A percentile compares a stretch with the other conserved stretches of the same genome.
phyloP scores from a whole-genome alignment of 2,113 vertebrate genomes.

The Oncorhynchus mykiss region DNA sequence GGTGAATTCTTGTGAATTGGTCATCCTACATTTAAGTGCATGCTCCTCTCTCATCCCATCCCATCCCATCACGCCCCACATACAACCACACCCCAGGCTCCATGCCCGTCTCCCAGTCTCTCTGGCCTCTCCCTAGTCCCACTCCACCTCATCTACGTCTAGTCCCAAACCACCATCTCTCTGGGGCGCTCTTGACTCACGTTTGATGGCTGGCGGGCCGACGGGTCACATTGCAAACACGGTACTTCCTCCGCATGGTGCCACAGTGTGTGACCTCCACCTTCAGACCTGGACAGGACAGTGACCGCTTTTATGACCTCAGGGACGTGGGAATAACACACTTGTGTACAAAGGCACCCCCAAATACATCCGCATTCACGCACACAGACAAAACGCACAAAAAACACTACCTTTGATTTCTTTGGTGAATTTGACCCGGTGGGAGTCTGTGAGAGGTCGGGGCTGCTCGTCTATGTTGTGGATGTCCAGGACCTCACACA shows the following conservation, averaged over 20 bases:
- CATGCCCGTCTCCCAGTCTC: background rate
- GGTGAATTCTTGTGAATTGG: conserved; percentile 9
- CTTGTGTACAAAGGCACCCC: background rate
- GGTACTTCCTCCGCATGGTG: conserved; percentile 98
- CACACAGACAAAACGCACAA: too few relatives aligned
- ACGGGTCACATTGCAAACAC: conserved; percentile 98
- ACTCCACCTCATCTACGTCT: background rate
- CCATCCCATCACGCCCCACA: background rate
- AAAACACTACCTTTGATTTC: conserved; percentile 94
- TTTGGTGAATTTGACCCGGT: conserved; percentile 99
- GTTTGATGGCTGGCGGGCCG: conserved; percentile 98
- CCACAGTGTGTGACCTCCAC: conserved; percentile 99
- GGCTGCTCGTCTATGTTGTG: conserved; percentile 99
- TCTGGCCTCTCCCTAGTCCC: conserved; percentile 7
- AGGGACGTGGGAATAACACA: background rate
- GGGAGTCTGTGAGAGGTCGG: conserved; percentile 96
- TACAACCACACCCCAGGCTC: too few relatives aligned
- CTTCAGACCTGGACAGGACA: conserved; percentile 84
- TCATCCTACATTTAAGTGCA: background rate
- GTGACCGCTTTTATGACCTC: background rate
- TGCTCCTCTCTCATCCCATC: background rate
- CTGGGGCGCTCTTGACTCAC: conserved; percentile 73
- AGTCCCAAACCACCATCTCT: background rate
- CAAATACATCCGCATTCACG: background rate
- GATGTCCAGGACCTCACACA: conserved; percentile 99